Base-by-base conservation (phyloP, 1,140 invertebrate species). In the Apis laboriosa region DNA sequence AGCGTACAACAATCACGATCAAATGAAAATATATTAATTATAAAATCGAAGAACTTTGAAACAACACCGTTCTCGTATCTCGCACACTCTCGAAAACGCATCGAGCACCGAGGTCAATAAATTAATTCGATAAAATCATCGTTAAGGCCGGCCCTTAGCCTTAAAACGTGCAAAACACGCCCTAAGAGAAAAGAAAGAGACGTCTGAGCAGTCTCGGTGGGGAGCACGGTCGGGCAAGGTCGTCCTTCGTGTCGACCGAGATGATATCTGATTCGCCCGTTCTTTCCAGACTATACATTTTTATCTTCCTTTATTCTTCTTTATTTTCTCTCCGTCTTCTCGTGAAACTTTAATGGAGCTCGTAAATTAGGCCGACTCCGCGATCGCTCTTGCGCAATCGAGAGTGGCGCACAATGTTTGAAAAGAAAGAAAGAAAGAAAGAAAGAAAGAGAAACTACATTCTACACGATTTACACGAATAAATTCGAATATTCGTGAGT, bases 111-210 rank as follows among this genome's bases (percentile, higher is more conserved):
- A n/a, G 3, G 67, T 79, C 55, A 60, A 53, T 71, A 79, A 72
- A 72, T 79, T 72, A 79, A 72, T 53, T 73, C 68, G 68, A 73
- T 73, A 73, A 64, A 72, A 73, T 80, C 70, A 24, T 17, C 2
- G 34, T 7, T 28, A 28, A 11, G 4, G n/a, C 13, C 24, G 19
- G 53, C 56, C 34, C 3, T 34, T 34, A 34, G 34, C 34, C 28
- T 19, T 56, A 21, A 56, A 12, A 24, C 43, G 43, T 24, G 53
- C 74, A 51, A 63, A 74, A 64, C 74, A 79, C 58, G 43, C 60
- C 58, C 24, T 24, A 43, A 43, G 28, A 12, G 19, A 72, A 43
- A 55, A 58, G 64, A 72, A 63, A 64, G 77, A 76, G 49, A 80
- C 58, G 58, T 63, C 58, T 61, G 51, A 55, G 58, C 58, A 55